A percentile compares a stretch with the other conserved stretches of the same genome.
Evolutionary conservation across 2,797 vertebrate genomes (phyloP).

Genomic region (Periparus ater): DNA sequence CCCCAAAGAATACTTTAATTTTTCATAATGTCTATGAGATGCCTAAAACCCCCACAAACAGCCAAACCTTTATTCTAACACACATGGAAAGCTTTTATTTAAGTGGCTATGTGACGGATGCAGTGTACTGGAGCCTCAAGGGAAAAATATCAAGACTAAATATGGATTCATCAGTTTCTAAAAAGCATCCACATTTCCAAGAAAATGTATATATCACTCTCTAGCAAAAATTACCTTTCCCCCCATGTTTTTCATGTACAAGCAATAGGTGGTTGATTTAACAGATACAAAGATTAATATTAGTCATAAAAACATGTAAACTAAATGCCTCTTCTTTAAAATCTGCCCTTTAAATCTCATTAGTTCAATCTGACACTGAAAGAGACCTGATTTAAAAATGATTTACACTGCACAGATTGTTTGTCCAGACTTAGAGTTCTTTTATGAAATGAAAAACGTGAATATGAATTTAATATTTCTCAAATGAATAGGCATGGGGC

Average conservation of each 20-base stretch:
- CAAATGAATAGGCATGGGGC: slow-evolving; percentile 30
- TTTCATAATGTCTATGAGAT: slow-evolving; percentile 50
- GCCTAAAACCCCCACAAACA: not conserved
- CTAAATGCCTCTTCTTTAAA: slow-evolving; percentile 52
- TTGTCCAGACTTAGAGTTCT: slow-evolving; percentile 53
- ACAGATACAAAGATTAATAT: slow-evolving; percentile 54
- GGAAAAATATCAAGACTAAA: slow-evolving; percentile 52
- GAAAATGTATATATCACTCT: not conserved
- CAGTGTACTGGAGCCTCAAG: slow-evolving; percentile 4
- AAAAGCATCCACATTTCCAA: slow-evolving; percentile 49
- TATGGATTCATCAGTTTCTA: slow-evolving; percentile 35
- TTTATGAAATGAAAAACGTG: slow-evolving; percentile 50
- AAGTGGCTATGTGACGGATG: not conserved
- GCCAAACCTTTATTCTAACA: not conserved
- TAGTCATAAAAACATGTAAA: slow-evolving; percentile 18
- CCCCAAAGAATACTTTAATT: slow-evolving; percentile 55
- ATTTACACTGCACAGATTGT: slow-evolving; percentile 54
- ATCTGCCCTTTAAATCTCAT: slow-evolving; percentile 56
- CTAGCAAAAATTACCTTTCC: slow-evolving; percentile 29
- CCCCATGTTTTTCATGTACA: not conserved
- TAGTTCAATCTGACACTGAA: slow-evolving; percentile 47
- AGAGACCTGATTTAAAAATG: slow-evolving; percentile 39
- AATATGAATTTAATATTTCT: slow-evolving; percentile 65
- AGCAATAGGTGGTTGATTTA: not conserved
- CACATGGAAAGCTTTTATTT: slow-evolving; percentile 26